phyloP scores from a whole-genome alignment of 2,113 vertebrate genomes.

The Pogonocichla stellata region DNA sequence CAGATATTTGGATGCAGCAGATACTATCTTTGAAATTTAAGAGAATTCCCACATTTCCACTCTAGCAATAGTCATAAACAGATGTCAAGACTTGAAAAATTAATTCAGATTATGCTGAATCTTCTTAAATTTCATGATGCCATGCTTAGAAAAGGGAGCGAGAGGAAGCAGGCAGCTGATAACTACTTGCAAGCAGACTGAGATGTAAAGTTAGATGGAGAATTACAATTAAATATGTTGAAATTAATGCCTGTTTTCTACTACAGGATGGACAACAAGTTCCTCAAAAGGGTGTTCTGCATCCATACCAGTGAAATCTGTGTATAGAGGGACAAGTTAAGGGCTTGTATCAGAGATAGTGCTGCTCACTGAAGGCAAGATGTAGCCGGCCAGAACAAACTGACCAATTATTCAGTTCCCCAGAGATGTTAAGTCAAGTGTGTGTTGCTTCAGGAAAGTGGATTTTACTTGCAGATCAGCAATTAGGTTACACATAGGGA shows the following conservation, averaged over 20 bases:
- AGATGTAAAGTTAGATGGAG: neutral
- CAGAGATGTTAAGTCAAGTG: neutral
- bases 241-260: neutral
- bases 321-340: neutral
- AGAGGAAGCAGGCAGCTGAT: neutral
- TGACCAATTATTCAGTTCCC: neutral
- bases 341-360: neutral
- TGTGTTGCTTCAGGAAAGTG: neutral
- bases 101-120: neutral
- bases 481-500: neutral
- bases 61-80: neutral
- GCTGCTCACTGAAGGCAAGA: neutral
- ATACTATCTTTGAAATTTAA: neutral
- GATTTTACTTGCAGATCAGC: neutral
- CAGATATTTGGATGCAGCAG: neutral
- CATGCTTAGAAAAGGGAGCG: neutral
- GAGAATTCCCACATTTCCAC: neutral
- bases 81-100: neutral
- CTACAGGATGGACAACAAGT: neutral
- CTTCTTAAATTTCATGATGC: neutral
- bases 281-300: neutral
- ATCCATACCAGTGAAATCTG: neutral
- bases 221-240: neutral
- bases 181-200: neutral
- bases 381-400: neutral